phyloP scores from a whole-genome alignment of 2,797 vertebrate species.

The Anableps anableps region DNA sequence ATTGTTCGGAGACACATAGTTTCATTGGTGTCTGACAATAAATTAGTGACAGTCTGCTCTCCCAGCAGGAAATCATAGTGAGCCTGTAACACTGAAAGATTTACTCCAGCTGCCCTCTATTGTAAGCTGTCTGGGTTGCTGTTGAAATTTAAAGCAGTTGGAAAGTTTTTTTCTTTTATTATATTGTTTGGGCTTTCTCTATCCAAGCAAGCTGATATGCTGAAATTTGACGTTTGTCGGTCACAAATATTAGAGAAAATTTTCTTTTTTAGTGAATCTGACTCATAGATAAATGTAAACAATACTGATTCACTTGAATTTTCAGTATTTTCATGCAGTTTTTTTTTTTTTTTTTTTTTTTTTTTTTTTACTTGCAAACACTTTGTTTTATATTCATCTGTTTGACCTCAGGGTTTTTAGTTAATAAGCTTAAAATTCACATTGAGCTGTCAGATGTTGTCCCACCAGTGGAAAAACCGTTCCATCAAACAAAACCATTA shows the following conservation, averaged over 20 bases:
- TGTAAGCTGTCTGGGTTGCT: slow-evolving; percentile 41
- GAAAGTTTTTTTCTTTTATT: slow-evolving; percentile 8
- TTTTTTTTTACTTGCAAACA: not conserved
- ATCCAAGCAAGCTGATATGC: slow-evolving; percentile 40
- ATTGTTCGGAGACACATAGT: slow-evolving; percentile 55
- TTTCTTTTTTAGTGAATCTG: not conserved
- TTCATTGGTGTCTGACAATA: slow-evolving; percentile 63
- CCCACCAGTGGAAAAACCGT: slow-evolving; percentile 36
- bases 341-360: not conserved
- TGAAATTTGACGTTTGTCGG: slow-evolving; percentile 39
- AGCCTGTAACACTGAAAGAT: slow-evolving; percentile 55
- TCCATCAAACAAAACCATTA: slow-evolving; percentile 45
- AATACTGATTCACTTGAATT: not conserved
- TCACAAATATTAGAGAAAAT: not conserved
- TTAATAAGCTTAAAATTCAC: slow-evolving; percentile 12
- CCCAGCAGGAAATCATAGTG: slow-evolving; percentile 55
- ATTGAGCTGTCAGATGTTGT: slow-evolving; percentile 27
- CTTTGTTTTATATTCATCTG: not conserved
- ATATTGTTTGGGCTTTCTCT: slow-evolving; percentile 6
- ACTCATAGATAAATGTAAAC: not conserved
- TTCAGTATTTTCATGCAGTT: not conserved
- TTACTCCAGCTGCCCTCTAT: slow-evolving; percentile 52
- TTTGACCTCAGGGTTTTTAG: slow-evolving; percentile 13
- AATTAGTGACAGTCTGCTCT: slow-evolving; percentile 61
- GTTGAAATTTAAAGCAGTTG: slow-evolving; percentile 50